Base-by-base conservation (phyloP, 2,797 vertebrate genomes). In the Apogon talboti region DNA sequence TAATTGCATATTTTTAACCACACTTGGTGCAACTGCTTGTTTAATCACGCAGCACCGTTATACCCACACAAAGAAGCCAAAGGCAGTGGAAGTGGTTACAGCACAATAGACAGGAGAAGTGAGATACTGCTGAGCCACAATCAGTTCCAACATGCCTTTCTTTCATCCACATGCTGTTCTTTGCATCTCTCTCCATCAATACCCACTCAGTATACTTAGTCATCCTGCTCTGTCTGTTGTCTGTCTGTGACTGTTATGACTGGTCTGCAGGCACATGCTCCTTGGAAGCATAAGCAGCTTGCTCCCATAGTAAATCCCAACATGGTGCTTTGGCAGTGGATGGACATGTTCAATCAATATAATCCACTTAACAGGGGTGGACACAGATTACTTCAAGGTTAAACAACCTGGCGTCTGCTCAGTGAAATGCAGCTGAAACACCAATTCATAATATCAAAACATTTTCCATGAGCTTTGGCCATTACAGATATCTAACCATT, bases 321-420 rank as follows among this genome's bases (percentile, higher is more conserved):
- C 78, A 54, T 63, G 79, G 24, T 56, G 57, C 80, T 83, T 71
- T 78, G 72, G 67, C 73, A 67, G 59, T 54, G 67, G 80, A 87
- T 78, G 75, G 73, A 79, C 66, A 74, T 21, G 64, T 60, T 74
- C 78, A 83, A 84, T 89, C 82, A 79, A 88, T 87, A 76, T 88
- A 88, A 91, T 87, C 89, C 86, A 85, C 76, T 90, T 85, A 87
- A 62, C 46, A 11, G 24, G 21, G 74, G 74, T 84, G 79, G 73
- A 64, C 62, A 40, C 68, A 69, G 85, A 87, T 90, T 72, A 89
- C 59, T 55, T 81, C 82, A 88, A 88, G 87, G 87, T 89, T 88
- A 86, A 85, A 77, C 74, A 81, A 66, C 61, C 52, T 52, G 65
- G 51, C 19, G 40, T 58, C 51, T 62, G 11, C 21, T 47, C 65